Base-by-base conservation (phyloP, 2,888 invertebrate genomes). In the Caenorhabditis panamensis region DNA sequence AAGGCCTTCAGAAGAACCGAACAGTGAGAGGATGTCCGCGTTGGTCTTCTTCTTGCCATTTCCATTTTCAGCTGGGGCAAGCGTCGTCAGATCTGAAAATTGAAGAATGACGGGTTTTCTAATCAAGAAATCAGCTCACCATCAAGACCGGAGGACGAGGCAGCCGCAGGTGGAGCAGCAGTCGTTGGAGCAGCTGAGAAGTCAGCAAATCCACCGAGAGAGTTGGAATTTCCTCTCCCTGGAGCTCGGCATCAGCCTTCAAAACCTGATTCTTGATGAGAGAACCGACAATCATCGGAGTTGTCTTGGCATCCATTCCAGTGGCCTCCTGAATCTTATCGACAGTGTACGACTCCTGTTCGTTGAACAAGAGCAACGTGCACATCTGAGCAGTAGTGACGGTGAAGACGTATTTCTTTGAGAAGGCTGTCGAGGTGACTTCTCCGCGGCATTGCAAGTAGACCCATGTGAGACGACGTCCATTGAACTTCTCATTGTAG, bases 371-470 rank as follows among this genome's bases (percentile, higher is more conserved):
- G 73, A 99, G 93, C 56, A 99, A 93, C 64, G 99, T 95, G 16
- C 97, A 96, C 96, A 99, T 99, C 93, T 99, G 99, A 93, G 97
- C 96, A 53, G 98, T 98, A n/a, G n/a, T n/a, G n/a, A n/a, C n/a
- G n/a, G n/a, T n/a, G n/a, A n/a, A n/a, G n/a, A n/a, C n/a, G n/a
- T 88, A 97, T 97, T n/a, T n/a, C n/a, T n/a, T n/a, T n/a, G n/a
- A n/a, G 92, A 96, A 98, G 92, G 97, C 97, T 92, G 96, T 96
- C 84, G 97, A 96, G 86, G 95, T 94, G 3, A 99, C 93, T 92
- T 99, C 98, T 31, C 98, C 98, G 92, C 97, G 97, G 88, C 96
- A 97, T 95, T 97, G 96, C 91, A 73, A 75, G 54, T 84, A 83
- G 1, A 84, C 93, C 98, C 98, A 99, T 92, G 96, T 97, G 67